These are phyloP conservation scores for Leucophenga varia DNA, from an alignment of 1,140 invertebrate genomes.

Conservation along the genomic window DNA sequence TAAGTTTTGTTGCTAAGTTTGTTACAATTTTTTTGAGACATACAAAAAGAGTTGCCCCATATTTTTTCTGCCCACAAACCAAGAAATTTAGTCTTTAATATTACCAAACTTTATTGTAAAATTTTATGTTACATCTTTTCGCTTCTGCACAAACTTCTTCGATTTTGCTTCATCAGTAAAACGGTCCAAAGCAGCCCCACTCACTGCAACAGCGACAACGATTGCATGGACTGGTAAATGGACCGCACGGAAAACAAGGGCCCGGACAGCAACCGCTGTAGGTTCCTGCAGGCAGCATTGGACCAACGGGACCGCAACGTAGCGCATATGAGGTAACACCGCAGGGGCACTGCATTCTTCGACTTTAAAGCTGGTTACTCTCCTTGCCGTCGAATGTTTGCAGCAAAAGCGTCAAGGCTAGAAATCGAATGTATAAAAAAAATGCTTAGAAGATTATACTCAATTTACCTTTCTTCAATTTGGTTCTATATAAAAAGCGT, in stretches of 20 bases:
- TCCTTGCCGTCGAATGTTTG: neutral
- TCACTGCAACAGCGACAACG: slow-evolving; percentile 30
- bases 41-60: no score
- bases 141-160: no score
- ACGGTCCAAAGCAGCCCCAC: slow-evolving; percentile 36
- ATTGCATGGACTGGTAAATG: slow-evolving; percentile 41
- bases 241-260: slow-evolving; percentile 30
- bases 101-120: no score
- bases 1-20: no score
- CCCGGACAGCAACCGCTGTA: slow-evolving; percentile 31
- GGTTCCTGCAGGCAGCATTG: slow-evolving; percentile 38
- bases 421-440: no score
- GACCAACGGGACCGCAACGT: slow-evolving; percentile 35
- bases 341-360: slow-evolving; percentile 23
- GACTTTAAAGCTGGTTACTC: slow-evolving; percentile 6
- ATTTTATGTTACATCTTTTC: no score
- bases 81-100: no score
- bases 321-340: slow-evolving; percentile 35
- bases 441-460: neutral
- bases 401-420: no score
- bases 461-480: neutral
- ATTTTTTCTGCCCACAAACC: no score
- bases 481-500: neutral
- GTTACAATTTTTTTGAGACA: no score
- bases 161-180: no score